Evolutionary conservation across 2,888 invertebrate species (phyloP).

Genomic region (Tachina lurida): DNA sequence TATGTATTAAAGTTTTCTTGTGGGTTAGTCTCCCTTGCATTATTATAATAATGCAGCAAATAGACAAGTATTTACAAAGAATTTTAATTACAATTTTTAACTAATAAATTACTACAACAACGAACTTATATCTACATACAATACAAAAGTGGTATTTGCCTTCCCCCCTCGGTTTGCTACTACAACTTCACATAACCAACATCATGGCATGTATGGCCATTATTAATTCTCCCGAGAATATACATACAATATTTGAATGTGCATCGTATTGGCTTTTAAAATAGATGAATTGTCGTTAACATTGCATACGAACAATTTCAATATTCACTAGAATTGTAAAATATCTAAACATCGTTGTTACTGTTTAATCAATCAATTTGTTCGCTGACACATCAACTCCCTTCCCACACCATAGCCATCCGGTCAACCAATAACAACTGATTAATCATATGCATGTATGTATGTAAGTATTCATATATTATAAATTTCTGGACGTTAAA

Average conservation of each 20-base stretch:
- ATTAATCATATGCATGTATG: constrained; percentile 4
- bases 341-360: constrained; percentile 41
- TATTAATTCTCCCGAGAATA: constrained; percentile 28
- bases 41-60: constrained; percentile 18
- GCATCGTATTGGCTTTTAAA: background rate
- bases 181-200: background rate
- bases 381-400: background rate
- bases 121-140: background rate
- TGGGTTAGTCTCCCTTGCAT: background rate
- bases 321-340: constrained; percentile 44
- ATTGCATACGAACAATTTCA: background rate
- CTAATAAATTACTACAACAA: constrained; percentile 3
- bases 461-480: background rate
- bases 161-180: background rate
- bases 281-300: constrained; percentile 10
- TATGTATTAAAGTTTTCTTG: too few relatives aligned
- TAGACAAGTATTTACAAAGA: background rate
- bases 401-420: background rate
- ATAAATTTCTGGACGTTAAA: constrained; percentile 14
- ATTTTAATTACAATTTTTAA: constrained; percentile 8
- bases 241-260: background rate
- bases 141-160: background rate
- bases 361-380: constrained; percentile 15
- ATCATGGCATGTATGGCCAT: background rate
- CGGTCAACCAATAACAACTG: background rate